These are phyloP conservation scores for Lymantria monacha DNA, from an alignment of 2,888 invertebrate genomes.

Conservation along the genomic window DNA sequence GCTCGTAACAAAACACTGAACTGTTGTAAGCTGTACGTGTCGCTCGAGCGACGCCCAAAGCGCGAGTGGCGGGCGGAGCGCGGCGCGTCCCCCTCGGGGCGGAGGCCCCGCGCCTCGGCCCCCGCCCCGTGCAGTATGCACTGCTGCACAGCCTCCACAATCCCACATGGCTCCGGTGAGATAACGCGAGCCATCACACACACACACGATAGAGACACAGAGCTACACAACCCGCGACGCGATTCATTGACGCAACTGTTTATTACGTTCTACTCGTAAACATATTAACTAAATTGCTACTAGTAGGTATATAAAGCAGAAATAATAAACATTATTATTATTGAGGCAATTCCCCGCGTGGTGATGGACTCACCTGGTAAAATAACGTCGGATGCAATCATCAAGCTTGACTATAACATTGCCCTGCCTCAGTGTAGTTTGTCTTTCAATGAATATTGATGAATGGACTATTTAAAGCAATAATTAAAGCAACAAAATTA, in stretches of 20 bases:
- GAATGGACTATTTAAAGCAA: slow-evolving; percentile 9
- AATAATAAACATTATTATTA: slow-evolving; percentile 18
- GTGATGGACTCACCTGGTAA: too few species aligned
- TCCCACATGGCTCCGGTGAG: slow-evolving; percentile 65
- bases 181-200: slow-evolving; percentile 54
- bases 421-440: too few species aligned
- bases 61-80: slow-evolving; percentile 60
- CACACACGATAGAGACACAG: slow-evolving; percentile 43
- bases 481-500: slow-evolving; percentile 2
- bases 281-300: slow-evolving; percentile 12
- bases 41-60: slow-evolving; percentile 50
- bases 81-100: slow-evolving; percentile 38
- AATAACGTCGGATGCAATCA: too few species aligned
- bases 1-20: slow-evolving; percentile 31
- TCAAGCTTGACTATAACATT: too few species aligned
- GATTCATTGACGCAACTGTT: slow-evolving; percentile 73
- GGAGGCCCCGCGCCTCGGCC: slow-evolving; percentile 33
- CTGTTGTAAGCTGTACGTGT: slow-evolving; percentile 37
- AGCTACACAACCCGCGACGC: slow-evolving; percentile 41
- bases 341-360: too few species aligned
- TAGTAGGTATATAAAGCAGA: slow-evolving; percentile 10
- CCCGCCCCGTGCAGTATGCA: slow-evolving; percentile 63
- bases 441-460: too few species aligned
- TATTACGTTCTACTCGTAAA: slow-evolving; percentile 44
- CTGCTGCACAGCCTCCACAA: slow-evolving; percentile 71